Base-by-base conservation (phyloP, 2,113 vertebrate species). In the Diphyllodes magnificus region DNA sequence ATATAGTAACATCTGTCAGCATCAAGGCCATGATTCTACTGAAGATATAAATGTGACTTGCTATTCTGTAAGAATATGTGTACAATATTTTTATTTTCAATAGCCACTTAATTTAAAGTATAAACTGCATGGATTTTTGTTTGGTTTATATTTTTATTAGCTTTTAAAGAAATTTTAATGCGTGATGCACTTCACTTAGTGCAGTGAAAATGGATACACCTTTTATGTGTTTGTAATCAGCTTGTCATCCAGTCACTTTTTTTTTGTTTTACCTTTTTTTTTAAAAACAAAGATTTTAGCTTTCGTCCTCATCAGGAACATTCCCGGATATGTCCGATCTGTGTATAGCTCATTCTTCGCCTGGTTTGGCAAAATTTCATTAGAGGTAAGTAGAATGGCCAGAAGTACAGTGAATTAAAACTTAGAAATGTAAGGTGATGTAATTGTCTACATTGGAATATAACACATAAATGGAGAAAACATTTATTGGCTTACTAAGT, bases 301-400 rank as follows among this genome's bases (percentile, higher is more conserved):
- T 79, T 99, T 99, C 96, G 96, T 99, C 93, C 98, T 99, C 45
- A 99, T 99, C 97, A 98, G 99, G 96, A 99, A 99, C 98, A 99
- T 99, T 97, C 99, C 99, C 30, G 99, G 99, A 56, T 99, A 99
- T 21, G 97, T 97, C 33, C 99, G 99, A 83, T 99, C 99, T 45
- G 88, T 99, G 50, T 99, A 99, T 22, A 99, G 99, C 96, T 99
- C 99, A 0, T 99, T 99, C 97, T 99, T 99, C 69, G 99, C 99
- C 35, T 99, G 99, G 99, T 99, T 99, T 82, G 99, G 99, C 93
- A 99, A 98, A 98, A 99, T 99, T 91, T 99, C 99, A 59, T 95
- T 99, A 79, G 99, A 99, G 98, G 99, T 99, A 95, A 98, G 98
- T 95, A 35, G 33, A 40, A 50, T n/a, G 27, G n/a, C 69, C 20